Evolutionary conservation across 2,113 vertebrate genomes (phyloP).

Genomic region (Dicentrarchus labrax): DNA sequence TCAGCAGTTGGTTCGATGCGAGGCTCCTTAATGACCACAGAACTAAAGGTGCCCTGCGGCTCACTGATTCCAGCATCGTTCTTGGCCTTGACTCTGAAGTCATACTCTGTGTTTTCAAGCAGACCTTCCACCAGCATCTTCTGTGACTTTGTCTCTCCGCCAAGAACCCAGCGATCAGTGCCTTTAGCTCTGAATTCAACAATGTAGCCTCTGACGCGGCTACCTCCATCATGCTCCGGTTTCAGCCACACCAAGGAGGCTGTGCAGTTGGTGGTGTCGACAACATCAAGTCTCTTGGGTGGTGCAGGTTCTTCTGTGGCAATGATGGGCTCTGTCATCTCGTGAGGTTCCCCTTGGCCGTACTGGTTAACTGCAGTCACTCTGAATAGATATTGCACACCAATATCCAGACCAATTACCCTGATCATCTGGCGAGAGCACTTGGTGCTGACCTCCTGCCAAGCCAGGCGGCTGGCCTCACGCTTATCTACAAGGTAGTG

Average conservation of each 20-base stretch:
- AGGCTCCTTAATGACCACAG: conserved; percentile 97
- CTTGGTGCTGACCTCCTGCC: conserved; percentile 93
- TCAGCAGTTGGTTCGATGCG: conserved; percentile 97
- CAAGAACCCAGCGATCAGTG: conserved; percentile 88
- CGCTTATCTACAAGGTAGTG: conserved; percentile 95
- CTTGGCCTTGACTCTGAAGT: conserved; percentile 95
- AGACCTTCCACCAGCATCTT: conserved; percentile 93
- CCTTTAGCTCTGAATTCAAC: conserved; percentile 94
- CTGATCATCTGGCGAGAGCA: conserved; percentile 93
- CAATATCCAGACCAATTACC: conserved; percentile 89
- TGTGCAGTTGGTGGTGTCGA: conserved; percentile 93
- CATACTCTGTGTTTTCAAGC: conserved; percentile 94
- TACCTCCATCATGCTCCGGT: conserved; percentile 97
- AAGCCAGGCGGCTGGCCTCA: conserved; percentile 95
- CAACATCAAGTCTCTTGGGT: conserved; percentile 94
- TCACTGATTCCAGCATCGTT: conserved; percentile 96
- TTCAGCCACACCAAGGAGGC: conserved; percentile 96
- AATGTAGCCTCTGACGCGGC: conserved; percentile 92
- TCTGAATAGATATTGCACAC: conserved; percentile 92
- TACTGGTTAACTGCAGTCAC: conserved; percentile 96
- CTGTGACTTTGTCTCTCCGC: conserved; percentile 91
- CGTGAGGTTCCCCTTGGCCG: conserved; percentile 92
- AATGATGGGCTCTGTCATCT: conserved; percentile 93
- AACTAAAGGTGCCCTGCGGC: conserved; percentile 93
- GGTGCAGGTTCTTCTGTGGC: conserved; percentile 97